Percentiles rank a stretch among this genome's conserved stretches.
These are phyloP conservation scores for Myotis daubentonii DNA, from an alignment of 2,797 vertebrate species.

Conservation along the genomic window DNA sequence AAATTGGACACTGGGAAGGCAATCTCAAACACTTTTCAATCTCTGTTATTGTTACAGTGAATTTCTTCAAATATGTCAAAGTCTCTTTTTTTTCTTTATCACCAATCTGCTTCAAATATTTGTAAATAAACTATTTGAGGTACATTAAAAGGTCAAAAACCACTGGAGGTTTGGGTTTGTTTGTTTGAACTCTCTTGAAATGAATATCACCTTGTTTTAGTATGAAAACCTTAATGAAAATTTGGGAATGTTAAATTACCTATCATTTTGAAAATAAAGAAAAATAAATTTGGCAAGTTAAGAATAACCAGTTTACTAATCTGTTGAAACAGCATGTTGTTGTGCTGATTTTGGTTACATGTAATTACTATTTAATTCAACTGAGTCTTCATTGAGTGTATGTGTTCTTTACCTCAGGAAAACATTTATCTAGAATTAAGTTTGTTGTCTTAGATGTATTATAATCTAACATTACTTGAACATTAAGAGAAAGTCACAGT, in stretches of 20 bases:
- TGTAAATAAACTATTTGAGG: background rate
- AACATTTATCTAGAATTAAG: background rate
- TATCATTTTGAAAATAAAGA: background rate
- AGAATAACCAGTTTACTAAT: background rate
- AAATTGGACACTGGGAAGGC: background rate
- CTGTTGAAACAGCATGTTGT: background rate
- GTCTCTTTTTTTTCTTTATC: background rate
- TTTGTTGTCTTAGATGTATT: background rate
- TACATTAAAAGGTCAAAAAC: background rate
- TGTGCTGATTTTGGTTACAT: slow-evolving; percentile 34
- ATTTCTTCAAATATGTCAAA: slow-evolving; percentile 23
- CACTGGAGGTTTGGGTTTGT: background rate
- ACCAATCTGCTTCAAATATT: background rate
- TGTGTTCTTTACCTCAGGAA: background rate
- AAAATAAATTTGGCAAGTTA: background rate
- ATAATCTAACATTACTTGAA: background rate
- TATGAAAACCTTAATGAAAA: background rate
- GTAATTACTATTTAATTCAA: slow-evolving; percentile 28
- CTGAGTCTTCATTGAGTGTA: background rate
- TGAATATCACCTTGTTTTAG: background rate
- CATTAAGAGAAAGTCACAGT: background rate
- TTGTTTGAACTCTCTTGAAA: background rate
- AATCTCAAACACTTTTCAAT: background rate
- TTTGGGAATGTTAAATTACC: background rate
- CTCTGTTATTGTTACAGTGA: slow-evolving; percentile 7